Evolutionary conservation across 2,113 vertebrate species (phyloP).

Genomic region (Archilochus colubris): DNA sequence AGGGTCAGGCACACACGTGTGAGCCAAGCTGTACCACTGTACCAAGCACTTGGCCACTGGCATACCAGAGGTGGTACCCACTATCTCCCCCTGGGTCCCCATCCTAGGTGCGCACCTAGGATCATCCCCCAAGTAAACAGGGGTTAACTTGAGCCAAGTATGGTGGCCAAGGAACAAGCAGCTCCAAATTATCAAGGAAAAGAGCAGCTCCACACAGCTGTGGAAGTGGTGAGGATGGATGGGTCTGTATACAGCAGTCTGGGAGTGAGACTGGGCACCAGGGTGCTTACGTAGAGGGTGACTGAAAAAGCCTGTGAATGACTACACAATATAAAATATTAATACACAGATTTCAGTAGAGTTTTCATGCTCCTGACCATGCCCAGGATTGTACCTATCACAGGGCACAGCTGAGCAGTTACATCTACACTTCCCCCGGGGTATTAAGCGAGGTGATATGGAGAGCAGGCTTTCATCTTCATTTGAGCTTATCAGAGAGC

Average conservation of each 20-base stretch:
- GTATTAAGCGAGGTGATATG: not conserved
- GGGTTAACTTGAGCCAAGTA: not conserved
- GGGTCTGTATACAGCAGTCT: not conserved
- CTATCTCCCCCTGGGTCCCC: not conserved
- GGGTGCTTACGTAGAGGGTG: not conserved
- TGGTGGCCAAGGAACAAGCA: not conserved
- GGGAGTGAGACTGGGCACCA: not conserved
- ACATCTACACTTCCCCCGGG: not conserved
- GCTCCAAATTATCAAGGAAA: not conserved
- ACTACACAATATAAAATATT: not conserved
- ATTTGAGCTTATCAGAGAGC: not conserved
- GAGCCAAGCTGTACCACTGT: not conserved
- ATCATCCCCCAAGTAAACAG: not conserved
- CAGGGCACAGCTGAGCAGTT: not conserved
- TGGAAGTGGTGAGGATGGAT: not conserved
- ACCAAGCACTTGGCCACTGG: fast-evolving
- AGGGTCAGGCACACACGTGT: fast-evolving
- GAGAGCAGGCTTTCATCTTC: not conserved
- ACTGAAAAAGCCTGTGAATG: not conserved
- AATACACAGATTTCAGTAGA: not conserved
- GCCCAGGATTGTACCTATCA: not conserved
- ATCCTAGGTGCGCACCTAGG: not conserved
- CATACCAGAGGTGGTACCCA: not conserved
- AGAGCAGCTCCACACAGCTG: not conserved
- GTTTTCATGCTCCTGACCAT: not conserved